Base-by-base conservation (phyloP, 2,797 vertebrate species). In the Prionace glauca region DNA sequence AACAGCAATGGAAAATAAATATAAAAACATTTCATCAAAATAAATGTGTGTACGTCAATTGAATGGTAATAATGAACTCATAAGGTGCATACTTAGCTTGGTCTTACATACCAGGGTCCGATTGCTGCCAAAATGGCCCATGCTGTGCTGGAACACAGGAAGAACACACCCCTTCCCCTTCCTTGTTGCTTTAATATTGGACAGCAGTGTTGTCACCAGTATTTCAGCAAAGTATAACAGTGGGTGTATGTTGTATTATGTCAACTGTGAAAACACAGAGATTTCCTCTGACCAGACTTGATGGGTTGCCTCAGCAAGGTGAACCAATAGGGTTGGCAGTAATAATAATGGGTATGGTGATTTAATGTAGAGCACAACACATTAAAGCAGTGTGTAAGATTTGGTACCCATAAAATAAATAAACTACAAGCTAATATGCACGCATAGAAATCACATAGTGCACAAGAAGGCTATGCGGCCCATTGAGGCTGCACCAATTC, bases 1-100 rank as follows among this genome's bases (percentile, higher is more conserved):
- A 65, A 24, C 62, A 22, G 8, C 8, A 67, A 65, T 36, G 32
- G 16, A 67, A 67, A 36, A 29, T 50, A 16, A 56, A 24, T n/a
- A 65, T 90, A n/a, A 91, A 91, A 91, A 91, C 16, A 91, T 18
- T 65, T 91, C 65, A 65, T 60, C 60, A 56, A 91, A 91, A 91
- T 16, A 91, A 91, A 84, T 84, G 18, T 22, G 16, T 7, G 5
- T 16, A 62, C 16, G 0, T 60, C 32, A 65, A 91, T 65, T n/a
- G 88, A 91, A 62, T 65, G 60, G 29, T 32, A 65, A 32, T 65
- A 62, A 91, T 91, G 88, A 91, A 91, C 56, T 91, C 88, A 91
- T 20, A 91, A 60, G 29, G 60, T 91, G 60, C 32, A 7, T 8
- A 91, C 29, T 91, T 91, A 91, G 32, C 56, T 91, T 14, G 88